These are phyloP conservation scores for Agrypnus murinus DNA, from an alignment of 2,888 invertebrate genomes.

Conservation along the genomic window DNA sequence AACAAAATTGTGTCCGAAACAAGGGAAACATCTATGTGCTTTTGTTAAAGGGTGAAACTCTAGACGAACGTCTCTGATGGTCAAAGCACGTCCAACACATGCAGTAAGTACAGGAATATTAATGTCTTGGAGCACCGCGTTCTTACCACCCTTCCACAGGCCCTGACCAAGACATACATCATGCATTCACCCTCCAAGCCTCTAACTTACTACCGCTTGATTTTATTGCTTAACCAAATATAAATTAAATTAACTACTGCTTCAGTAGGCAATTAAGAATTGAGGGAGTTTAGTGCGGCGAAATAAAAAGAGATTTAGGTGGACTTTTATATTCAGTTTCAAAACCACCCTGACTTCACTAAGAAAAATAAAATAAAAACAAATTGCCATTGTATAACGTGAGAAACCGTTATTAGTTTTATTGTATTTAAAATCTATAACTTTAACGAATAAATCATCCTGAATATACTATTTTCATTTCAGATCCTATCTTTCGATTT, in stretches of 20 bases:
- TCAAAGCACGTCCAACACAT: constrained; percentile 66
- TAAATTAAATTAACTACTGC: constrained; percentile 73
- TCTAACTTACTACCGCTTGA: constrained; percentile 66
- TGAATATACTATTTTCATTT: too few species aligned
- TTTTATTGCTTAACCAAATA: constrained; percentile 71
- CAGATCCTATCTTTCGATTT: too few species aligned
- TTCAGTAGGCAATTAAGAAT: constrained; percentile 72
- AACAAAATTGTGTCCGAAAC: too few species aligned
- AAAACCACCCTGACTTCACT: constrained; percentile 34
- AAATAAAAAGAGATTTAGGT: constrained; percentile 70
- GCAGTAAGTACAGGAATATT: constrained; percentile 69
- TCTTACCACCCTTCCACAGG: constrained; percentile 69
- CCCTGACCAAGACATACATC: constrained; percentile 70
- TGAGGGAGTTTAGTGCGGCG: constrained; percentile 68
- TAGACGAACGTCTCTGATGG: constrained; percentile 60
- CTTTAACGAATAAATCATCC: too few species aligned
- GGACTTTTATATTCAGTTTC: constrained; percentile 67
- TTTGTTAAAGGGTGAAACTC: too few species aligned
- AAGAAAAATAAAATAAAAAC: not conserved
- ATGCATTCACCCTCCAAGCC: constrained; percentile 64
- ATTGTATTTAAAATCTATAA: not conserved
- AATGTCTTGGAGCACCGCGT: constrained; percentile 70
- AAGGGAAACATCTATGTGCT: too few species aligned
- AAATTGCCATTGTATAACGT: too few species aligned
- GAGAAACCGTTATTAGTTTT: not conserved